Base-by-base conservation (phyloP, 2,113 vertebrate genomes). In the Tonatia bakeri region DNA sequence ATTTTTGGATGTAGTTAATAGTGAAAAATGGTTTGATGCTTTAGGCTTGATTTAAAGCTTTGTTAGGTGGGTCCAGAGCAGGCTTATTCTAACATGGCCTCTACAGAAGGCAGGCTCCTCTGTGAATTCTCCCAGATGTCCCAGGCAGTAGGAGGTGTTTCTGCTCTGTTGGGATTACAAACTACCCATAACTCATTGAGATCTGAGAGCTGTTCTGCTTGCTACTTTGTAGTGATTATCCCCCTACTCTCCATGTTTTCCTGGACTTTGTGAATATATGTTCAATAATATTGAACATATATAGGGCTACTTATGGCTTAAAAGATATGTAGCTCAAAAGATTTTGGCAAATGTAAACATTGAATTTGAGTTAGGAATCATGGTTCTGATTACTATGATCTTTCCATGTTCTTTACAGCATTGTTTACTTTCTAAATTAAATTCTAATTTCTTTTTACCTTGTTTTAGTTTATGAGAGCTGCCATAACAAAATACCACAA, bases 381-480 rank as follows among this genome's bases (percentile, higher is more conserved):
- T 64, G 61, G 17, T 45, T 77, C 75, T 28, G 28, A 33, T 54
- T 24, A 65, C 10, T 36, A 45, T 13, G 28, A n/a, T 54, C 16
- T 50, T 95, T 54, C n/a, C 28, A n/a, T 50, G 28, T 52, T 94
- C 56, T 89, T 38, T 91, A 82, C 38, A 12, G 36, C 54, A 70
- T 87, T 3, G 47, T 94, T 12, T 84, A 43, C 31, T 94, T 96
- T 95, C 91, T 61, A 81, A 93, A 87, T 76, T 69, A 79, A 96
- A 90, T 36, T 26, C 26, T 38, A 67, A 50, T 85, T 33, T 88
- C 12, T 65, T 15, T 77, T 85, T 36, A 64, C 28, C 17, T 28
- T 81, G 40, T 73, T 73, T 38, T 73, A 38, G 52, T 73, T 81
- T 61, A 64, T 0, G 36, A 59, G 79, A 43, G 24, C 38, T 73